Conservation (phyloP, 1,140 invertebrate genomes). For the Cherax destructor region DNA sequence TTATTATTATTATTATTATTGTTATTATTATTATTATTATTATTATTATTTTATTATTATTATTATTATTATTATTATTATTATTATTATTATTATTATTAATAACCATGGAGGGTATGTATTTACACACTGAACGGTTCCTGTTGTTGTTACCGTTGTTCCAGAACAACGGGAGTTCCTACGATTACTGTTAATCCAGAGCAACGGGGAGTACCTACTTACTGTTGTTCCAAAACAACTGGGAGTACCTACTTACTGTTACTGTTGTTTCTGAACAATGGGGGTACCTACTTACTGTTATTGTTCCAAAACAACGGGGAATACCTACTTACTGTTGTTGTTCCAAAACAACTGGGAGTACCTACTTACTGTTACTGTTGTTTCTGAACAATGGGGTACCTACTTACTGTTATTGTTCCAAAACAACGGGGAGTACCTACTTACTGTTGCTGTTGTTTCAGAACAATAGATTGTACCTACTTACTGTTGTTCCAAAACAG, state of each 20-base stretch:
- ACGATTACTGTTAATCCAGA: slow-evolving; percentile 87
- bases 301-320: slow-evolving; percentile 83
- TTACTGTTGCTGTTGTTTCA: not conserved
- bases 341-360: slow-evolving; percentile 84
- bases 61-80: too few species aligned
- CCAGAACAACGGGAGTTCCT: slow-evolving; percentile 85
- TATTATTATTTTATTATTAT: too few species aligned
- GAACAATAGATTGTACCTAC: slow-evolving; percentile 78
- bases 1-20: too few species aligned
- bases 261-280: slow-evolving; percentile 77
- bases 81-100: too few species aligned
- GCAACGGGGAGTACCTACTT: slow-evolving; percentile 75
- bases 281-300: slow-evolving; percentile 89
- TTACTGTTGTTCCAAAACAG: slow-evolving; percentile 75
- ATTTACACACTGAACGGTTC: too few species aligned
- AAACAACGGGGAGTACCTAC: slow-evolving; percentile 79
- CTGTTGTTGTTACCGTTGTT: too few species aligned
- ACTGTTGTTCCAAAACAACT: slow-evolving; percentile 77
- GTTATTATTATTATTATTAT: too few species aligned
- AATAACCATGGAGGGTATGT: too few species aligned
- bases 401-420: slow-evolving; percentile 87
- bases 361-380: slow-evolving; percentile 82
- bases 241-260: slow-evolving; percentile 89
- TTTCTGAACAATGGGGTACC: slow-evolving; percentile 82
- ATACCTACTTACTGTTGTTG: not conserved